Base-by-base conservation (phyloP, 2,888 invertebrate genomes). In the Phyto melanocephala region DNA sequence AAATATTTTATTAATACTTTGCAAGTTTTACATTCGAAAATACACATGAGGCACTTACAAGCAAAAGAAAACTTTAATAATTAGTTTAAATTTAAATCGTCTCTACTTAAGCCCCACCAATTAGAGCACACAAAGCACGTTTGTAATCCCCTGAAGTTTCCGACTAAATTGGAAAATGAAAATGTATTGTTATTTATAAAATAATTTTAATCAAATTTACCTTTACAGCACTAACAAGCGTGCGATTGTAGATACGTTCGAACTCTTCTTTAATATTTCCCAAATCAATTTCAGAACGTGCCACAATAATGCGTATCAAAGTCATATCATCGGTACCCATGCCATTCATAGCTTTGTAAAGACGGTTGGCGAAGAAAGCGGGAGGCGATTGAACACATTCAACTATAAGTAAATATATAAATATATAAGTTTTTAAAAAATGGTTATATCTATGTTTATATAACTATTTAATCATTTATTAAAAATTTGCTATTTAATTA, bases 241-340 rank as follows among this genome's bases (percentile, higher is more conserved):
- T 94, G 86, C 94, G 94, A 88, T 94, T 93, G 90, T 94, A 95
- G 40, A 94, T 91, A 33, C 93, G 90, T 88, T 95, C 94, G 92
- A 94, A 95, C 86, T 94, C 94, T 0, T 91, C 88, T 90, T 94
- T 94, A 90, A 95, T 94, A 87, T 93, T 92, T 1, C 91, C 94
- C 85, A 95, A 92, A 92, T 95, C 95, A 63, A 93, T 90, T 91
- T 95, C 94, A 8, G 94, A 92, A 86, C 95, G 92, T 86, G 93
- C 93, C 58, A 95, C 95, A 85, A 95, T 87, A 86, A 95, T 93
- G 65, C 95, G 92, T 85, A 95, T 93, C 86, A 95, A 92, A 0
- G 94, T 93, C 17, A 92, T 91, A 92, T 95, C 95, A 88, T 94
- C 93, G 0, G 95, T 95, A 72, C 95, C 95, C 62, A 93, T 87